Evolutionary conservation across 2,888 invertebrate genomes (phyloP), one percentile per base, ranked within the genome.

Genomic region (Cephonodes hylas): DNA sequence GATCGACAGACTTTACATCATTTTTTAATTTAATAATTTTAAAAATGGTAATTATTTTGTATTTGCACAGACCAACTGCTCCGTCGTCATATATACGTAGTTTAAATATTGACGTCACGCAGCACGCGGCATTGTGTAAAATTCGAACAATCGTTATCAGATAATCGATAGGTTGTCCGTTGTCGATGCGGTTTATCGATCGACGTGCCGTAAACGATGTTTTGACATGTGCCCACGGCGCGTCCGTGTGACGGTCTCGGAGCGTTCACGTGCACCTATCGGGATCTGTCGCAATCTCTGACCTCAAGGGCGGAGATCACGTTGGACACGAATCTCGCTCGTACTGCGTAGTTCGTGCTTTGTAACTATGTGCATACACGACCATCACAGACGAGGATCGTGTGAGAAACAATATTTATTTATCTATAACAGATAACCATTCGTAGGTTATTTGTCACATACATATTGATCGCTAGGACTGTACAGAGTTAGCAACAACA

Each of bases 251-350:
- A 68, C 71, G 67, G 70, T 68, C 69, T 67, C 68, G 56, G 66
- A 64, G 57, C 62, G 67, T 74, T 73, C 80, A 81, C 81, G 81
- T 83, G 79, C 67, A 68, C 66, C 67, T 77, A 78, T 81, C 76
- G 73, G 72, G 70, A 68, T 75, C 68, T 70, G 74, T 74, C 69
- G 63, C 73, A 76, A 78, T 76, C 76, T 74, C 65, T 77, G 74
- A 78, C 76, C 75, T 71, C 74, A 74, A 78, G 77, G 70, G 70
- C 73, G 66, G 67, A 74, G 73, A 78, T 81, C 80, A 81, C 81
- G 80, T 83, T 79, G 73, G 63, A 64, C 42, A 53, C 53, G 31
- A 53, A 31, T 31, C 18, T 53, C 27, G 8, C 15, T 10, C 20
- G 3, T 53, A 4, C 18, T 18, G 53, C 53, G 53, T 53, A 53